Conservation (phyloP, 2,113 vertebrate genomes). For the mouse (Mus musculus) region GRCm39 chr16:66239001-66239500, state of each 20-base stretch:
- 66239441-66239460: not conserved
- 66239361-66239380: not conserved
- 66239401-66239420: not conserved
- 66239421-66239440: not conserved
- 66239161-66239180: not conserved
- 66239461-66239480: not conserved
- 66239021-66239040: no score
- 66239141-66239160: no score
- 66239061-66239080: no score
- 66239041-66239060: no score
- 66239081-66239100: no score
- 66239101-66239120: no score
- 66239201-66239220: not conserved
- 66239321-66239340: not conserved
- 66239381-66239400: not conserved
- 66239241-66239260: not conserved
- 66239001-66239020: no score
- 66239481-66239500: not conserved
- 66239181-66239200: no score
- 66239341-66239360: not conserved
- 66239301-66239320: not conserved
- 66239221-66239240: not conserved
- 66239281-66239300: slow-evolving; percentile 8
- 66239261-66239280: not conserved
- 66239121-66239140: no score